Evolutionary conservation across 2,888 invertebrate genomes (phyloP).

Genomic region (Pycnomerus fuliginosus): DNA sequence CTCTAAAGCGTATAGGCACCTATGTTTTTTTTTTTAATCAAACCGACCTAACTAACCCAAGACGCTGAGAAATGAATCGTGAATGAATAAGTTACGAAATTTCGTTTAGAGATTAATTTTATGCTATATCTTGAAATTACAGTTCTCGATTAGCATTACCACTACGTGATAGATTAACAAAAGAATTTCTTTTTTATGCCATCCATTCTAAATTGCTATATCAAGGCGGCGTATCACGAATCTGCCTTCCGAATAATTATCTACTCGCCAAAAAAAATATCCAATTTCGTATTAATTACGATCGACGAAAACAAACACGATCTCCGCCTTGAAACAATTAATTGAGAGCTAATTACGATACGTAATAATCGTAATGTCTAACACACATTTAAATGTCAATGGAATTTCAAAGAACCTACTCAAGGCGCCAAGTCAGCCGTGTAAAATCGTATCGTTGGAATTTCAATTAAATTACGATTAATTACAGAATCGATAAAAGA

Average conservation of each 20-base stretch:
- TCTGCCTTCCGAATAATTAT: no score
- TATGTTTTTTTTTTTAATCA: no score
- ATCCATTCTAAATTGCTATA: conserved; percentile 8
- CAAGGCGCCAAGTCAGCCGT: conserved; percentile 21
- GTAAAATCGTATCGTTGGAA: conserved; percentile 13
- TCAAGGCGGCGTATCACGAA: conserved; percentile 1
- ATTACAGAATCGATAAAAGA: conserved; percentile 2
- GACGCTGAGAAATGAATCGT: no score
- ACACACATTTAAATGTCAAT: conserved; percentile 15
- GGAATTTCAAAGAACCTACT: conserved; percentile 10
- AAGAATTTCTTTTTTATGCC: conserved; percentile 14
- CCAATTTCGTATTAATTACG: not conserved
- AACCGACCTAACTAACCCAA: no score
- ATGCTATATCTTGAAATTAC: conserved; percentile 19
- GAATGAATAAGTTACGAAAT: conserved; percentile 30
- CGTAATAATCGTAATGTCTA: not conserved
- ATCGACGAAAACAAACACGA: not conserved
- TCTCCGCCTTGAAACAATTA: conserved; percentile 14
- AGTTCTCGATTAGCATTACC: conserved; percentile 13
- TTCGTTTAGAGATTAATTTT: conserved; percentile 26
- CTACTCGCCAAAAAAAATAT: no score
- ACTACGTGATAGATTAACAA: conserved; percentile 18
- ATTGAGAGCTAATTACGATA: conserved; percentile 9
- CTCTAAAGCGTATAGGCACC: no score
- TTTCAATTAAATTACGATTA: not conserved